Evolutionary conservation across 2,797 vertebrate species (phyloP), one percentile per base, ranked within the genome.

Genomic region (Ptychadena robeensis): DNA sequence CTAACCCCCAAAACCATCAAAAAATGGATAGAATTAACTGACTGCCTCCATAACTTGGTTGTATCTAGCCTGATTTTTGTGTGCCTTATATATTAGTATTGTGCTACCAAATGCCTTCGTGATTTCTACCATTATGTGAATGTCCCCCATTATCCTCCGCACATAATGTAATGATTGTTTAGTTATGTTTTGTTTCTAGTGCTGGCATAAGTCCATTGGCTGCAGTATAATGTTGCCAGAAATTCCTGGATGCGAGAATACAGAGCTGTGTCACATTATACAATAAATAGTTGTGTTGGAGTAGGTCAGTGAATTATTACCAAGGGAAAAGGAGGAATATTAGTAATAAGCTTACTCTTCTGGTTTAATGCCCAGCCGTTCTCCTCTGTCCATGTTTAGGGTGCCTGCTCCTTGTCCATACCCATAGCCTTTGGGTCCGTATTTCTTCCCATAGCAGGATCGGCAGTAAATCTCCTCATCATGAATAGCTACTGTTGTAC

Each of bases 391-490:
- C 96, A 96, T 98, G 88, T 95, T 98, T 81, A 98, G 95, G 0
- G 96, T 96, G 31, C 97, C 97, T 0, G 97, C 97, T 7, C 97
- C 97, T 89, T 98, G 97, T 11, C 97, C 97, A 0, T 98, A 98
- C 0, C 97, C 97, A 0, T 98, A 98, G 48, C 97, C 97, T 90
- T 98, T 98, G 0, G 97, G 97, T 2, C 97, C 97, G 0, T 98
- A 98, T 86, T 98, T 98, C 89, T 98, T 98, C 11, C 97, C 97
- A 0, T 98, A 98, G 92, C 97, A 98, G 0, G 97, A 98, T 83
- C 95, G 96, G 92, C 97, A 98, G 92, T 98, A 98, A 90, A 98
- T 95, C 89, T 98, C 97, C 79, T 93, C 92, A 80, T 96, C 95
- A 0, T 98, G 97, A 81, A 95, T 98, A 0, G 97, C 95, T 91